phyloP scores from a whole-genome alignment of 2,888 invertebrate genomes.

The Metalampra italica region DNA sequence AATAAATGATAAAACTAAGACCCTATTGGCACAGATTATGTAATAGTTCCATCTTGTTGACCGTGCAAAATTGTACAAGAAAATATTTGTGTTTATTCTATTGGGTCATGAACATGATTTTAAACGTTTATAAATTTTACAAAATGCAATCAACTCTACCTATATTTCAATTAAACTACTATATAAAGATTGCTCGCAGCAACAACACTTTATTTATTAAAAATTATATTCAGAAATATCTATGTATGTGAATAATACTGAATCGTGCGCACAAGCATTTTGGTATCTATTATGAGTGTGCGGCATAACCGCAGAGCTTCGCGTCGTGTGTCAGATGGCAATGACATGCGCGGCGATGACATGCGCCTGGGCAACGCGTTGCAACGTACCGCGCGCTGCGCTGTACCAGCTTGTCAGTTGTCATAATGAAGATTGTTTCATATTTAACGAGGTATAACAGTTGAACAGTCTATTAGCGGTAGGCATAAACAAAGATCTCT shows the following conservation, averaged over 20 bases:
- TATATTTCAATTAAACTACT: not conserved
- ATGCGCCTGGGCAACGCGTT: constrained; percentile 19
- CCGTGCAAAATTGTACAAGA: no score
- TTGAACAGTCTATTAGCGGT: not conserved
- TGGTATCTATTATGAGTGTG: not conserved
- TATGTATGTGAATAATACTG: not conserved
- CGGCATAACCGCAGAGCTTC: constrained; percentile 3
- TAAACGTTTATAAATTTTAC: no score
- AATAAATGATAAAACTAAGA: no score
- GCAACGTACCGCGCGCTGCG: constrained; percentile 8
- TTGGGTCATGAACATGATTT: no score
- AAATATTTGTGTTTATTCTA: no score
- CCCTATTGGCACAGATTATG: no score
- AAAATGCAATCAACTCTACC: no score
- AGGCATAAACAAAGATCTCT: not conserved
- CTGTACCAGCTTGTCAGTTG: no score
- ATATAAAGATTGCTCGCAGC: no score
- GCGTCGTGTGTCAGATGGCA: constrained; percentile 31
- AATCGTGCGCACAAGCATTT: constrained; percentile 5
- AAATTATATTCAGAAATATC: not conserved
- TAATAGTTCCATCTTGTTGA: no score
- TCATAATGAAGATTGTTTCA: no score
- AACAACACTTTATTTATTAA: not conserved
- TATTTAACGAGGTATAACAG: no score
- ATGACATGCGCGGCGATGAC: constrained; percentile 41